Conservation (phyloP, 1,140 invertebrate genomes). For the Drosophila sp. region DNA sequence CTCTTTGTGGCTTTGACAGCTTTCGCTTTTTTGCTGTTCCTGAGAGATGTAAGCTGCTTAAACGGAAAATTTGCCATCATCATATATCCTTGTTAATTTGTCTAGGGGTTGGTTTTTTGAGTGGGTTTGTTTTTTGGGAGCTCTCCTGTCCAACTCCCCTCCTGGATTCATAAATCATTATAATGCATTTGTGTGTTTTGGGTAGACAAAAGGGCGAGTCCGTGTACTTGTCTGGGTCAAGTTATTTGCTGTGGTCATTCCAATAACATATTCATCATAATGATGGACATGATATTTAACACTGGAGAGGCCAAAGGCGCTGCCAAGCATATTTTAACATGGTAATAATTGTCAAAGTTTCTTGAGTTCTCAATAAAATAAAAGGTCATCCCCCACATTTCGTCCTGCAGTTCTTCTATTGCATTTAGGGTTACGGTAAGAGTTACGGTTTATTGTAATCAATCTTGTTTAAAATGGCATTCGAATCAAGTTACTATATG, state of each 20-base stretch:
- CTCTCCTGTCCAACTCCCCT: background rate
- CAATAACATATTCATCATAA: constrained; percentile 62
- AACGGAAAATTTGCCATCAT: constrained; percentile 56
- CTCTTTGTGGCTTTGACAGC: constrained; percentile 77
- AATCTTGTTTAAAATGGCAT: too few species aligned
- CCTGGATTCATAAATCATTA: constrained; percentile 65
- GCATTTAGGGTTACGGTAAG: too few species aligned
- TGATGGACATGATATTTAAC: constrained; percentile 24
- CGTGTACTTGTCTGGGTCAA: constrained; percentile 56
- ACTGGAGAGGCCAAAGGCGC: background rate
- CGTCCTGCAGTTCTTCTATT: too few species aligned
- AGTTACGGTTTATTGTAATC: too few species aligned
- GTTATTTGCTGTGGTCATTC: constrained; percentile 52
- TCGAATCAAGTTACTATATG: too few species aligned
- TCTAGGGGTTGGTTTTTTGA: constrained; percentile 54
- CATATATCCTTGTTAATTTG: constrained; percentile 79
- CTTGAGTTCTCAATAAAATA: background rate
- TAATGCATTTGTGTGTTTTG: constrained; percentile 64
- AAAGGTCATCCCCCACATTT: background rate
- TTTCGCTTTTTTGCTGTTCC: constrained; percentile 51
- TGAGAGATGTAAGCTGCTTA: constrained; percentile 45
- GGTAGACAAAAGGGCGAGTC: constrained; percentile 16
- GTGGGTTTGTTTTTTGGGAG: background rate
- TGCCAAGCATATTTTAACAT: constrained; percentile 2
- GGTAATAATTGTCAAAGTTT: constrained; percentile 4